Conservation (phyloP, 2,797 vertebrate genomes). For the Sebastes minor region DNA sequence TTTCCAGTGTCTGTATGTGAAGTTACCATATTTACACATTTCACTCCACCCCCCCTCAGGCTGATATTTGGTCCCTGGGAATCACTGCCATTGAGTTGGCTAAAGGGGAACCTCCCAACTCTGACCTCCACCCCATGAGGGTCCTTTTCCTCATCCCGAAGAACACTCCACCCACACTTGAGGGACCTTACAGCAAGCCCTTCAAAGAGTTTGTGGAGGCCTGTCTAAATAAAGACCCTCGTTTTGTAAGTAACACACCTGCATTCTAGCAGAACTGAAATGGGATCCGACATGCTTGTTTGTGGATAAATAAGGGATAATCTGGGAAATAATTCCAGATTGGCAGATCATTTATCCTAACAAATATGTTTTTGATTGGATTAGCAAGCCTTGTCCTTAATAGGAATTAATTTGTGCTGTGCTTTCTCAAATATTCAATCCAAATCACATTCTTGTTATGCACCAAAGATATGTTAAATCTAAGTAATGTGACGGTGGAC, state of each 20-base stretch:
- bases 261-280: not conserved
- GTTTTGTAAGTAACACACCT: conserved; percentile 88
- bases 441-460: not conserved
- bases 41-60: conserved; percentile 76
- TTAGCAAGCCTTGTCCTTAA: not conserved
- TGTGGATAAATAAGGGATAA: conserved; percentile 8
- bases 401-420: conserved; percentile 4
- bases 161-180: conserved; percentile 96
- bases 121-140: conserved; percentile 97
- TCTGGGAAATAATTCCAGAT: not conserved
- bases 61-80: conserved; percentile 98
- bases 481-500: not conserved
- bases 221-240: conserved; percentile 97
- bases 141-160: conserved; percentile 99
- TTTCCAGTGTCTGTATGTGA: not conserved
- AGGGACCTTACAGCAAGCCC: conserved; percentile 96
- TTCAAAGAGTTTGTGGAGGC: conserved; percentile 99
- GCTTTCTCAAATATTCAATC: conserved; percentile 9
- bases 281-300: not conserved
- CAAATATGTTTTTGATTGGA: conserved; percentile 25
- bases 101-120: conserved; percentile 98
- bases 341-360: conserved; percentile 4
- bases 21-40: not conserved
- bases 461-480: not conserved
- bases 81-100: conserved; percentile 99